Percentiles rank a stretch among this genome's conserved stretches.
These are phyloP conservation scores for Trichechus manatus DNA, from an alignment of 2,113 vertebrate species.

Conservation along the genomic window DNA sequence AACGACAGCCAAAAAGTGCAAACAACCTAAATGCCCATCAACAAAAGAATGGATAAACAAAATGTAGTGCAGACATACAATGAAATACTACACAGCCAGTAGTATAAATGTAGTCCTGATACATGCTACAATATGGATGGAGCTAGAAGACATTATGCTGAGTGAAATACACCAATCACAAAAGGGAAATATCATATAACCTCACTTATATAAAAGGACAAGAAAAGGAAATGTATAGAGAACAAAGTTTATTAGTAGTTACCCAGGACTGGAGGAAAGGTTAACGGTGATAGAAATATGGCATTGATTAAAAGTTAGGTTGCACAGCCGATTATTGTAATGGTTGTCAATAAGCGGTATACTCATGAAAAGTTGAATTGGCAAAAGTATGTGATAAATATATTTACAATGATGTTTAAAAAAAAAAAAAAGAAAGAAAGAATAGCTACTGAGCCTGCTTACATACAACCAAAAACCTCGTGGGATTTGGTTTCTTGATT, in stretches of 20 bases:
- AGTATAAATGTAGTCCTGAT: no score
- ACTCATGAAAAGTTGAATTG: no score
- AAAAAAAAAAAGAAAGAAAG: no score
- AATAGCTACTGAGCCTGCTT: background rate
- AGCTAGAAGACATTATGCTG: background rate
- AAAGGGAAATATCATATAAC: background rate
- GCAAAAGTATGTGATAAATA: no score
- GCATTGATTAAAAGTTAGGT: background rate
- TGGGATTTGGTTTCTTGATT: background rate
- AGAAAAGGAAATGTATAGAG: background rate
- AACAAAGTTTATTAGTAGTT: background rate
- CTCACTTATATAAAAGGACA: background rate
- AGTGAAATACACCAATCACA: background rate
- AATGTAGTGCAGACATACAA: background rate
- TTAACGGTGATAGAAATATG: background rate
- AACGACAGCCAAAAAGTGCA: no score
- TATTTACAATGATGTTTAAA: no score
- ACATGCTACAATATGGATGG: background rate
- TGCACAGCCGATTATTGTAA: no score
- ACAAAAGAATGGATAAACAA: no score
- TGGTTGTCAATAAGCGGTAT: no score
- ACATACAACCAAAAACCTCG: background rate
- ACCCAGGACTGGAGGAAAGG: background rate
- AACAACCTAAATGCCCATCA: no score
- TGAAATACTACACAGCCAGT: background rate